Evolutionary conservation across 2,888 invertebrate genomes (phyloP).

Genomic region (Mythimna lalbum): DNA sequence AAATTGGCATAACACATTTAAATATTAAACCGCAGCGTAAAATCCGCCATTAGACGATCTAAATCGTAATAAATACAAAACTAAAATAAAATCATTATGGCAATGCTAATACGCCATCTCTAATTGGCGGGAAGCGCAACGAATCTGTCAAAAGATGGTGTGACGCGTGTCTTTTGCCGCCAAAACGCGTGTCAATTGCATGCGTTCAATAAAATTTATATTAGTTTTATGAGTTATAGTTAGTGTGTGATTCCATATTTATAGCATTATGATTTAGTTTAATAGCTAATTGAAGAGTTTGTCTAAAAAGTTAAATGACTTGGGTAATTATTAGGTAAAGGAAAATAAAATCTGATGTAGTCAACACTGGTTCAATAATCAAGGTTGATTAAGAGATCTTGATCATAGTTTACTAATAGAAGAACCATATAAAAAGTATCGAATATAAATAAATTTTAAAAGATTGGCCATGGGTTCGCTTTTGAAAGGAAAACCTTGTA

Average conservation of each 20-base stretch:
- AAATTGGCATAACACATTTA: constrained; percentile 72
- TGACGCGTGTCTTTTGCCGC: constrained; percentile 82
- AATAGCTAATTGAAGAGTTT: too few relatives aligned
- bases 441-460: too few relatives aligned
- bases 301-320: too few relatives aligned
- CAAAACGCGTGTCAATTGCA: constrained; percentile 82
- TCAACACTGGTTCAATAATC: too few relatives aligned
- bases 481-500: too few relatives aligned
- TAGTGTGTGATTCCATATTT: constrained; percentile 31
- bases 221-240: constrained; percentile 60
- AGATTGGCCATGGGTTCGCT: too few relatives aligned
- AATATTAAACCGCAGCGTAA: constrained; percentile 73
- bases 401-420: too few relatives aligned
- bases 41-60: constrained; percentile 66
- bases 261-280: not conserved
- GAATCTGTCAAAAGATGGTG: constrained; percentile 83
- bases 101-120: constrained; percentile 77
- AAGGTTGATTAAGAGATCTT: too few relatives aligned
- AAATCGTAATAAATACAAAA: constrained; percentile 76
- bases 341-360: too few relatives aligned
- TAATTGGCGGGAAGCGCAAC: constrained; percentile 71
- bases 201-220: constrained; percentile 71
- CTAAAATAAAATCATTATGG: constrained; percentile 73
- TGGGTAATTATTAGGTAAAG: too few relatives aligned
- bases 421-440: too few relatives aligned